Evolutionary conservation across 2,113 vertebrate genomes (phyloP), one percentile per base, ranked within the genome.

Genomic region (Amphiprion percula): DNA sequence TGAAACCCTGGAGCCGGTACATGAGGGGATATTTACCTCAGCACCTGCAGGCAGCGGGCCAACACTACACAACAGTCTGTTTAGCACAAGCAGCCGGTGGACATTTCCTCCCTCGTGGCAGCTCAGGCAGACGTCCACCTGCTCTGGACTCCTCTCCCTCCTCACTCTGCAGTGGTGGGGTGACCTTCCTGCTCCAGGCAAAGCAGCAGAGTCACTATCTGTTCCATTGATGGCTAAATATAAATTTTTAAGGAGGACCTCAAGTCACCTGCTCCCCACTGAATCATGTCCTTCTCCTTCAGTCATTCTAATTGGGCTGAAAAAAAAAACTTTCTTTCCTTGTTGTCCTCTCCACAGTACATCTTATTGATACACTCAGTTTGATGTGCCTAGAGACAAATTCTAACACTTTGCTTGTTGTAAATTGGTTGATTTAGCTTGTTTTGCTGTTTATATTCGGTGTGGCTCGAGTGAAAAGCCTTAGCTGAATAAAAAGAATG

Each of bases 111-210:
- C 17, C 46, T 33, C 33, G 3, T 77, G 17, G 46, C 14, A 61
- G 19, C 58, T 33, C 24, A 0, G 23, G 33, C 52, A 46, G 17
- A 24, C 23, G 26, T 56, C 28, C 50, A 24, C 69, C 1, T 4
- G 1, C 30, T 37, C 23, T 37, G 61, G 15, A 55, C 49, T 70
- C 54, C 23, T 56, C 59, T 50, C 12, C 17, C 16, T 49, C 64
- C 8, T 69, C 5, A 1, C 24, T 47, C 46, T 53, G 52, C 21
- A 9, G 62, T 52, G 53, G 24, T 49, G 15, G 24, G 3, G 24
- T 77, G 79, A 79, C 75, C 75, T 76, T 73, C 62, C 60, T 50
- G 33, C 46, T 71, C 10, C 49, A 49, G 37, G 50, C 61, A 41
- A 10, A 50, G 65, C 10, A 66, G 47, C 46, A 52, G 49, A 49